phyloP scores from a whole-genome alignment of 2,888 invertebrate genomes.

The Cryptus viduatorius region DNA sequence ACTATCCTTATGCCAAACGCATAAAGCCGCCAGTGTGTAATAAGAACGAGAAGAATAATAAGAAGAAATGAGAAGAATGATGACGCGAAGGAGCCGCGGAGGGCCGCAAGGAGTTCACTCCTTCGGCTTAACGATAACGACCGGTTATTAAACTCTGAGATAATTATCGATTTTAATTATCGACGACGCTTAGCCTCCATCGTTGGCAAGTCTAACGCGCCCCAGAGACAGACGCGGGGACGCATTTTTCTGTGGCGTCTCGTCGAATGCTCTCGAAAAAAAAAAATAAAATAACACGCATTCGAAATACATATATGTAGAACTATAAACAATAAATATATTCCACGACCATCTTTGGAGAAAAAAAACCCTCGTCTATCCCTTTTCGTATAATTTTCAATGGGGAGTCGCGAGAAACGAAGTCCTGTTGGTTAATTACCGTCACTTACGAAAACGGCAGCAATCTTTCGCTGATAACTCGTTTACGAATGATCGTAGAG shows the following conservation, averaged over 20 bases:
- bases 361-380: neutral
- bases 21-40: conserved; percentile 66
- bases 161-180: conserved; percentile 84
- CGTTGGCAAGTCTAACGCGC: conserved; percentile 46
- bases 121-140: conserved; percentile 82
- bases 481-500: neutral
- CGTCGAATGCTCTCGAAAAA: conserved; percentile 48
- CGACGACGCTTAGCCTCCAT: conserved; percentile 71
- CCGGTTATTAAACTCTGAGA: conserved; percentile 82
- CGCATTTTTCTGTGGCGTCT: conserved; percentile 55
- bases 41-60: conserved; percentile 40
- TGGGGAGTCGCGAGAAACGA: neutral
- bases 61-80: conserved; percentile 67
- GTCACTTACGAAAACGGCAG: neutral
- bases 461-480: neutral
- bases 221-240: conserved; percentile 50
- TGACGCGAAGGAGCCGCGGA: conserved; percentile 64
- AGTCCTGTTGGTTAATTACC: neutral
- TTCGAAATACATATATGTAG: conserved; percentile 47
- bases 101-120: conserved; percentile 65
- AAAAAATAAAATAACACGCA: conserved; percentile 30
- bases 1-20: conserved; percentile 52
- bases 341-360: conserved; percentile 1
- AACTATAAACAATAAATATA: conserved; percentile 54
- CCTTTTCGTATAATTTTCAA: conserved; percentile 1